A percentile compares a stretch with the other conserved stretches of the same genome.
Conservation (phyloP, 1,140 invertebrate genomes). For the Maconellicoccus hirsutus region DNA sequence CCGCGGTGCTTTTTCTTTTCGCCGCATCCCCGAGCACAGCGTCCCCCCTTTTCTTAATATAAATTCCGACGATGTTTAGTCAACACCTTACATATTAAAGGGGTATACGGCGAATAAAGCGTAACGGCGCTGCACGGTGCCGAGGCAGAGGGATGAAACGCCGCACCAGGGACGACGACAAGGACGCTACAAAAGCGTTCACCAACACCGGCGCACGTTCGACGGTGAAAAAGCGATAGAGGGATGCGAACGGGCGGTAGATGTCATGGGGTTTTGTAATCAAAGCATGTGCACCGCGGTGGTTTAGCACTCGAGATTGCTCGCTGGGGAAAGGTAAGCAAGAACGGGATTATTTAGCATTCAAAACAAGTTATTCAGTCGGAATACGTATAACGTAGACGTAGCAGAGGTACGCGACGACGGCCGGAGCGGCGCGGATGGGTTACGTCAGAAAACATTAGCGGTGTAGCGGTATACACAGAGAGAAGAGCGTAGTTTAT, state of each 20-base stretch:
- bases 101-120: neutral
- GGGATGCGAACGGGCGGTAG: neutral
- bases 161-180: too few species aligned
- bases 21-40: neutral
- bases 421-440: neutral
- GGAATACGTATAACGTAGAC: neutral
- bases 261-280: conserved; percentile 15
- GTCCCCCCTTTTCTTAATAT: neutral
- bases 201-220: neutral
- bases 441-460: conserved; percentile 13
- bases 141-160: too few species aligned
- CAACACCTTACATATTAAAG: conserved; percentile 15
- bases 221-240: neutral
- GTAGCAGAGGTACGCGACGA: neutral
- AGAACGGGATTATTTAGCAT: conserved; percentile 17
- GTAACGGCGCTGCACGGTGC: too few species aligned
- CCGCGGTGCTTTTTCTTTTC: neutral
- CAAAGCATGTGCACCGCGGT: conserved; percentile 14
- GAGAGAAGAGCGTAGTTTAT: neutral
- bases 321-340: conserved; percentile 14
- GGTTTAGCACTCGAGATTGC: conserved; percentile 18
- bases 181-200: neutral
- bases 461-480: neutral
- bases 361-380: conserved; percentile 20
- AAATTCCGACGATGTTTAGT: conserved; percentile 20